phyloP scores from a whole-genome alignment of 2,888 invertebrate genomes.

The Pilophorus perplexus region DNA sequence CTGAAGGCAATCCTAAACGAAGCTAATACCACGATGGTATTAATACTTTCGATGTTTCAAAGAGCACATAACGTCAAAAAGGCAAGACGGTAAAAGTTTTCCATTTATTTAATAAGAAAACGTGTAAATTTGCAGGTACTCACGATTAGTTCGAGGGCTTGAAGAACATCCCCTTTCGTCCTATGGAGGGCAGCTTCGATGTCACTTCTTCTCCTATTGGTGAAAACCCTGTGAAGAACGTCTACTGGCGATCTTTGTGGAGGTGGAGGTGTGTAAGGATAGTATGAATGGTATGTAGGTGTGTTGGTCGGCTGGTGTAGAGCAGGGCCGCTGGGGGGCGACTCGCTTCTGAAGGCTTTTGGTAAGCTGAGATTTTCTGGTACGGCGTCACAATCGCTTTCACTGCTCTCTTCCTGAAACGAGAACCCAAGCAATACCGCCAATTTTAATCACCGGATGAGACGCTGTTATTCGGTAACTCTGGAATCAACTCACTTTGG shows the following conservation, averaged over 20 bases:
- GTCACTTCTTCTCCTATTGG: conserved; percentile 78
- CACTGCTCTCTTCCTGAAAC: conserved; percentile 50
- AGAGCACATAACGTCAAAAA: too few relatives aligned
- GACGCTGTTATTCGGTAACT: neutral
- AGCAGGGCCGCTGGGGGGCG: conserved; percentile 15
- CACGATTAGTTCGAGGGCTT: conserved; percentile 89
- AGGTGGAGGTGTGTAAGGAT: conserved; percentile 47
- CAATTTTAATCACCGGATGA: neutral
- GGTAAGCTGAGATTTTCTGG: conserved; percentile 82
- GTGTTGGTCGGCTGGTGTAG: conserved; percentile 31
- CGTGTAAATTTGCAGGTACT: conserved; percentile 55
- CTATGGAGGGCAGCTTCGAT: conserved; percentile 81
- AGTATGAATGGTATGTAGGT: conserved; percentile 22
- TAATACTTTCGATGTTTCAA: too few relatives aligned
- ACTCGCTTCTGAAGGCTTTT: conserved; percentile 53
- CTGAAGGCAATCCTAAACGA: too few relatives aligned
- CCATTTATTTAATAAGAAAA: too few relatives aligned
- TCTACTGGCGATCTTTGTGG: conserved; percentile 73
- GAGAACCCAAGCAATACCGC: neutral
- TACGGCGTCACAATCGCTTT: conserved; percentile 48
- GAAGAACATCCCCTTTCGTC: conserved; percentile 84
- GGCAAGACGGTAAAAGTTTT: too few relatives aligned
- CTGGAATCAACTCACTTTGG: conserved; percentile 14
- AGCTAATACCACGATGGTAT: too few relatives aligned
- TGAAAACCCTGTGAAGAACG: conserved; percentile 84